Evolutionary conservation across 2,888 invertebrate species (phyloP).

Genomic region (Deroplatys truncata): DNA sequence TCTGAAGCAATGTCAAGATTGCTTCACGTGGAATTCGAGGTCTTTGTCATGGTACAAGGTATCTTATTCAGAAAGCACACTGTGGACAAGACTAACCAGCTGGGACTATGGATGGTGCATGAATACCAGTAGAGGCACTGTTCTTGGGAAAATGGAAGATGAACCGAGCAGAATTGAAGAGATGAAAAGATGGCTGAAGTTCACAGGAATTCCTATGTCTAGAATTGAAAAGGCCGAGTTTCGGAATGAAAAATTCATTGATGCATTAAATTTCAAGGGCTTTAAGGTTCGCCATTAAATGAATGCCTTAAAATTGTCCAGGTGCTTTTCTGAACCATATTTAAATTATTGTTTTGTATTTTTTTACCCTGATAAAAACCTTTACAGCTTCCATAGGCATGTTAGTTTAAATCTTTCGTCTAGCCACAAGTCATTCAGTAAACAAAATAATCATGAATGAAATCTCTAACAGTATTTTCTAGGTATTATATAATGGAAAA

Average conservation of each 20-base stretch:
- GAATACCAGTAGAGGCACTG: conserved; percentile 64
- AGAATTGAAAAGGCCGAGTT: conserved; percentile 70
- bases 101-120: conserved; percentile 69
- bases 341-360: background rate
- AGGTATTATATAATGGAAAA: no score
- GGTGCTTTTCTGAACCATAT: background rate
- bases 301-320: background rate
- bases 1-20: conserved; percentile 11
- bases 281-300: conserved; percentile 24
- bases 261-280: conserved; percentile 40
- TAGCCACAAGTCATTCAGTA: background rate
- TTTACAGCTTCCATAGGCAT: background rate
- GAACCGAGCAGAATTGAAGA: conserved; percentile 52
- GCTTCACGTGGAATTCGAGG: conserved; percentile 54
- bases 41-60: conserved; percentile 59
- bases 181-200: conserved; percentile 60
- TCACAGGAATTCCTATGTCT: conserved; percentile 70
- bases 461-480: background rate
- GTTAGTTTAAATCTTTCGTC: background rate
- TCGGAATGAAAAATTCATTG: conserved; percentile 57
- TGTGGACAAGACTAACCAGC: conserved; percentile 57
- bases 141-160: conserved; percentile 65
- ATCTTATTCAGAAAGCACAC: conserved; percentile 59
- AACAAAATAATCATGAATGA: no score
- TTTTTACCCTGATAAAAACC: background rate